These are phyloP conservation scores for Aleadryas rufinucha DNA, from an alignment of 2,113 vertebrate species.

Conservation along the genomic window DNA sequence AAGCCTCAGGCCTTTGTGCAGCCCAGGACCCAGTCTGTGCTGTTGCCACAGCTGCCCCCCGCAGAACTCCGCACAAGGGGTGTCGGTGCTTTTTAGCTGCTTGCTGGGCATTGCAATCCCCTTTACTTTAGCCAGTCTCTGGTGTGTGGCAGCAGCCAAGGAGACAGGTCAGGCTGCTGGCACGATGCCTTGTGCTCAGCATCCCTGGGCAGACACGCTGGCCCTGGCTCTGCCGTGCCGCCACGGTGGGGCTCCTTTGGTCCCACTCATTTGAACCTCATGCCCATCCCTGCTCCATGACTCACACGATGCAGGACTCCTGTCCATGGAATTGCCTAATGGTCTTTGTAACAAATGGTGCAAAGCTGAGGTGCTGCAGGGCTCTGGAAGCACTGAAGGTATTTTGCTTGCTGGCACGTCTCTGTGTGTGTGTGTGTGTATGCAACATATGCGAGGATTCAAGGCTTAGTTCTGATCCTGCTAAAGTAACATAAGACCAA, in stretches of 20 bases:
- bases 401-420: not conserved
- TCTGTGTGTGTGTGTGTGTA: not conserved
- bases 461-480: constrained; percentile 43
- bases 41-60: not conserved
- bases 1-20: accelerated
- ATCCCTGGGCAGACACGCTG: not conserved
- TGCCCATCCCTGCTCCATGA: not conserved
- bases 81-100: not conserved
- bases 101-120: not conserved
- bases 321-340: not conserved
- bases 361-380: not conserved
- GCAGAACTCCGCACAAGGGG: not conserved
- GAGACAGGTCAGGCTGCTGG: not conserved
- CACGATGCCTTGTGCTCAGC: not conserved
- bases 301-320: not conserved
- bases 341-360: not conserved
- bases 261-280: accelerated
- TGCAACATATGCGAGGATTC: not conserved
- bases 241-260: not conserved
- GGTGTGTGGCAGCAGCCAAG: not conserved
- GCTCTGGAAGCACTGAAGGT: not conserved
- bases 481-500: constrained; percentile 3
- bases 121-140: not conserved
- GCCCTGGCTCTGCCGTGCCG: accelerated
- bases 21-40: not conserved